These are phyloP conservation scores for Catharus fuscescens DNA, from an alignment of 2,113 vertebrate species.

Conservation along the genomic window DNA sequence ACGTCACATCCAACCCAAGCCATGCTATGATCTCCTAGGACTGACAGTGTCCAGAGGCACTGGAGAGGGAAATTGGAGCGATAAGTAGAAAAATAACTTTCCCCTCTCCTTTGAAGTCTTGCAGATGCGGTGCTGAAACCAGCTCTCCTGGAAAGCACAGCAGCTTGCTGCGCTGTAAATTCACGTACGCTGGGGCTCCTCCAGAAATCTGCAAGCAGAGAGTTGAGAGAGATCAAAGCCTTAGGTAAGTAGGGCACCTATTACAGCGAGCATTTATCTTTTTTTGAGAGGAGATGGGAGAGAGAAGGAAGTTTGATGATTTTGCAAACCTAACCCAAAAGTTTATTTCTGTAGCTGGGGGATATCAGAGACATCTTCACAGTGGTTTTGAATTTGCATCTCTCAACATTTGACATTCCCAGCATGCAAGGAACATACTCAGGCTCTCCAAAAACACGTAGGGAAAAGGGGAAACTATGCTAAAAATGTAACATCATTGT, in stretches of 20 bases:
- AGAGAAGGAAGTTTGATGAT: slow-evolving; percentile 1
- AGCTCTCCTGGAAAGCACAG: not conserved
- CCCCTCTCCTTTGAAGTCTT: slow-evolving; percentile 23
- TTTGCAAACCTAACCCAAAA: slow-evolving; percentile 23
- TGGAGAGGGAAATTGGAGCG: not conserved
- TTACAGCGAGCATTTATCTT: not conserved
- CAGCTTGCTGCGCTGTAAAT: not conserved
- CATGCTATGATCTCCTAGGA: not conserved
- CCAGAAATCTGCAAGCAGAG: not conserved
- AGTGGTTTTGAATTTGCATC: not conserved
- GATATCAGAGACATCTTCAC: not conserved
- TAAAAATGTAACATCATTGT: not conserved
- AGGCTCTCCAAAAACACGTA: not conserved
- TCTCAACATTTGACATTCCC: not conserved
- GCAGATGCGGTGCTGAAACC: not conserved
- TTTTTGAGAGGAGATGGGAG: not conserved
- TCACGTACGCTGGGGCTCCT: not conserved
- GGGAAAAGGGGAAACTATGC: not conserved
- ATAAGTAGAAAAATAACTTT: slow-evolving; percentile 15
- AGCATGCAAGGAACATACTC: not conserved
- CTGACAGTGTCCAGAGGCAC: not conserved
- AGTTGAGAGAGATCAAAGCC: slow-evolving; percentile 35
- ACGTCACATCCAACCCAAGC: not conserved
- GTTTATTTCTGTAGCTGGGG: not conserved
- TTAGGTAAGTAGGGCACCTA: slow-evolving; percentile 48